Conservation (phyloP, 2,797 vertebrate species). For the Paguma larvata region DNA sequence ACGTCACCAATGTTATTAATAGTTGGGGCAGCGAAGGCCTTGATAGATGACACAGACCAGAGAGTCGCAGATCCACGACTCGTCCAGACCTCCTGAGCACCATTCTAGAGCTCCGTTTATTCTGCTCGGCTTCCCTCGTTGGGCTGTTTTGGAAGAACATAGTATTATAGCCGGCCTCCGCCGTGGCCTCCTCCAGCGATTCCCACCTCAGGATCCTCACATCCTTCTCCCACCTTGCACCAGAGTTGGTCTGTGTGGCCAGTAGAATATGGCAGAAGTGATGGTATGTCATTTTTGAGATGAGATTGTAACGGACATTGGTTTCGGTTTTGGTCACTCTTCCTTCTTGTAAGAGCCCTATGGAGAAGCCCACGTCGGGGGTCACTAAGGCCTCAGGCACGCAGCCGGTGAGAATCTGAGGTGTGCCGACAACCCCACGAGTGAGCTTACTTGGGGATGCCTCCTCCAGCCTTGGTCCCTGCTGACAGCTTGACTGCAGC, state of each 20-base stretch:
- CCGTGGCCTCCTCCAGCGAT: accelerated
- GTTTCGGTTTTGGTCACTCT: not conserved
- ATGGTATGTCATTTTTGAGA: not conserved
- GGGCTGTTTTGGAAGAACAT: not conserved
- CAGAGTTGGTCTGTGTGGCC: not conserved
- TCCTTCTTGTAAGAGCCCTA: not conserved
- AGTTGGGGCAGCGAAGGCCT: not conserved
- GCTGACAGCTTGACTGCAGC: not conserved
- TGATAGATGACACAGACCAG: not conserved
- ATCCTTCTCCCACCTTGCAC: not conserved
- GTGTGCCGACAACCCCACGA: not conserved
- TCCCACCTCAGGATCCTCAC: not conserved
- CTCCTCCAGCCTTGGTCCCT: not conserved
- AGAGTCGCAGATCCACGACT: not conserved
- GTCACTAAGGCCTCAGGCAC: not conserved
- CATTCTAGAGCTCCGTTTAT: not conserved
- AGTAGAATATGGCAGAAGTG: not conserved
- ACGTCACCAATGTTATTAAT: accelerated
- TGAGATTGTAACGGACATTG: not conserved
- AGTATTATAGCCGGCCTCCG: not conserved
- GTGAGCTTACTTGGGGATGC: not conserved
- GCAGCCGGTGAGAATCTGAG: not conserved
- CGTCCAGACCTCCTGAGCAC: not conserved
- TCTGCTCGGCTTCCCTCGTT: not conserved
- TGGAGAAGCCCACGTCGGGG: not conserved